Evolutionary conservation across 2,888 invertebrate species (phyloP).

Genomic region (Drosophila histrio): DNA sequence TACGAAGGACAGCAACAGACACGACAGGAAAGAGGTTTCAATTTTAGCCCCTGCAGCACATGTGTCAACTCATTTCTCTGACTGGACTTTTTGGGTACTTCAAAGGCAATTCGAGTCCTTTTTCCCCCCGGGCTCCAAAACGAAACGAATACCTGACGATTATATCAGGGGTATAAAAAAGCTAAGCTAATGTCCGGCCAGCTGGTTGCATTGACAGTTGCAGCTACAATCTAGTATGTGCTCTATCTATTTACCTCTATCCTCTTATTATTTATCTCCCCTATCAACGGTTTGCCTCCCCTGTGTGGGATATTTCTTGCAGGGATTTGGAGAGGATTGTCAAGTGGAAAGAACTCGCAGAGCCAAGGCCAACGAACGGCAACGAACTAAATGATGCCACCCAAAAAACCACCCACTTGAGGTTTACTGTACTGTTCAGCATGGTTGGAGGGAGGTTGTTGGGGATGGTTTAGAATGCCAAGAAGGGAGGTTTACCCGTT

Average conservation of each 20-base stretch:
- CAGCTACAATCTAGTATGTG: slow-evolving; percentile 18
- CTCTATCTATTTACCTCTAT: slow-evolving; percentile 5
- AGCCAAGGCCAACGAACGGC: slow-evolving; percentile 51
- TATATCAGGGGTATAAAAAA: background rate
- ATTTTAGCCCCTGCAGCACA: background rate
- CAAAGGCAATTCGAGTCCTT: slow-evolving; percentile 39
- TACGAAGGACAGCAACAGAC: background rate
- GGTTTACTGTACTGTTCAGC: slow-evolving; percentile 30
- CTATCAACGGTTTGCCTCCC: background rate
- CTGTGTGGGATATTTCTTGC: background rate
- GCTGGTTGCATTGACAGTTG: slow-evolving; percentile 47
- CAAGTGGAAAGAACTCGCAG: slow-evolving; percentile 15
- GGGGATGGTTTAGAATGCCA: background rate
- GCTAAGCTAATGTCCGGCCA: slow-evolving; percentile 10
- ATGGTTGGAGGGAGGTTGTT: background rate
- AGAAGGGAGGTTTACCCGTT: background rate
- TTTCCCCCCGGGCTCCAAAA: slow-evolving; percentile 1
- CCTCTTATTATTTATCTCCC: background rate
- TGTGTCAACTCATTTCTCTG: slow-evolving; percentile 28
- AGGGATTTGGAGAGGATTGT: background rate
- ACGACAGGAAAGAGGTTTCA: background rate
- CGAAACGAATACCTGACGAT: slow-evolving; percentile 11
- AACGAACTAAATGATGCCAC: background rate
- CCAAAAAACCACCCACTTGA: slow-evolving; percentile 22
- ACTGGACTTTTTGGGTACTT: slow-evolving; percentile 38